A percentile compares a stretch with the other conserved stretches of the same genome.
Conservation (phyloP, 2,797 vertebrate species). For the Macropus fuliginosus region DNA sequence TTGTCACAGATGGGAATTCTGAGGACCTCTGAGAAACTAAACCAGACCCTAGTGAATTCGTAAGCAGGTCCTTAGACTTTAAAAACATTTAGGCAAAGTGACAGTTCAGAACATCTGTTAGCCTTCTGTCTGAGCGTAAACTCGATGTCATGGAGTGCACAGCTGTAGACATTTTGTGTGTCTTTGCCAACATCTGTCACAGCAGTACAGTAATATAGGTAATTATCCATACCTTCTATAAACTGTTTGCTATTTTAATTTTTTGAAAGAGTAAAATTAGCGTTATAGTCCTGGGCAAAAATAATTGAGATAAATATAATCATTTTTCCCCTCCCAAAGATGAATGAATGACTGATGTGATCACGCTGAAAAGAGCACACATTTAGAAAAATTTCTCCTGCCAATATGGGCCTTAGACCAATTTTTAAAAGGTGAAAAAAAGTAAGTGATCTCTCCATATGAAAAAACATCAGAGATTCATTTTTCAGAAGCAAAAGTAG, state of each 20-base stretch:
- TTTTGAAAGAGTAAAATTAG: slow-evolving; percentile 89
- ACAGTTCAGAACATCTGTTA: slow-evolving; percentile 93
- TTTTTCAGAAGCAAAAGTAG: slow-evolving; percentile 79
- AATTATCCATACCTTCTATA: slow-evolving; percentile 90
- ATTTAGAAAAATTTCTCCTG: slow-evolving; percentile 77
- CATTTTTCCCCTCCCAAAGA: slow-evolving; percentile 71
- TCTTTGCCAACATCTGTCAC: slow-evolving; percentile 95
- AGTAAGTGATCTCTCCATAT: slow-evolving; percentile 75
- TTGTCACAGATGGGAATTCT: slow-evolving; percentile 84
- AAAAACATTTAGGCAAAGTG: slow-evolving; percentile 88
- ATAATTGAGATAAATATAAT: slow-evolving; percentile 77
- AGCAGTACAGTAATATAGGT: slow-evolving; percentile 89
- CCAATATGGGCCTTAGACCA: slow-evolving; percentile 76
- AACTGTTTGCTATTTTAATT: slow-evolving; percentile 88
- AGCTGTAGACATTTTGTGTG: slow-evolving; percentile 93
- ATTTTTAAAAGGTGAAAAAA: slow-evolving; percentile 79
- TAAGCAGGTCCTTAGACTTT: slow-evolving; percentile 86
- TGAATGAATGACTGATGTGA: slow-evolving; percentile 73
- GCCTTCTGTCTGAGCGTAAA: slow-evolving; percentile 86
- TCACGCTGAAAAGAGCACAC: slow-evolving; percentile 77
- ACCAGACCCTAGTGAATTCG: slow-evolving; percentile 82
- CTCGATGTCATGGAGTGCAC: slow-evolving; percentile 88
- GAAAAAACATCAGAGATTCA: slow-evolving; percentile 73
- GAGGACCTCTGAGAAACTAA: slow-evolving; percentile 85
- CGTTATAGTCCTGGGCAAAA: slow-evolving; percentile 80